Base-by-base conservation (phyloP, 2,113 vertebrate genomes). In the Gallinago undulata region DNA sequence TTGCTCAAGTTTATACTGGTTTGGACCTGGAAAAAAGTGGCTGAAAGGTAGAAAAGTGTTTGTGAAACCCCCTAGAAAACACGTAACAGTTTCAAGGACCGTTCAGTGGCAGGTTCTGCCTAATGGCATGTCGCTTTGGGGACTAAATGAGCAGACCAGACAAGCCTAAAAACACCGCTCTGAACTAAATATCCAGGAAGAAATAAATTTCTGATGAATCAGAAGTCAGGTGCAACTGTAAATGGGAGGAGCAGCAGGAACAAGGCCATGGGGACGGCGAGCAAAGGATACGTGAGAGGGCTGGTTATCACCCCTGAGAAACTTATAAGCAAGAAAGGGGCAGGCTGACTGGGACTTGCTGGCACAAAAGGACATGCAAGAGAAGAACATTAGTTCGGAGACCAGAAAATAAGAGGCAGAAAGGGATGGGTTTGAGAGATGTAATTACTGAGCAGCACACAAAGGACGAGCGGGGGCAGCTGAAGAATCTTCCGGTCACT, bases 281-380 rank as follows among this genome's bases (percentile, higher is more conserved):
- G 59, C 3, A 4, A 77, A 50, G 82, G 88, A 43, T 19, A 37
- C 0, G 2, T 1, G 6, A 70, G 11, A 82, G 39, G 67, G 48
- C 63, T 68, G 67, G 31, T 45, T 24, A 30, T 41, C 72, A 28
- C 5, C 7, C 0, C 35, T 7, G 28, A 33, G 69, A 45, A 55
- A 67, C 59, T 19, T 8, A 53, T 1, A 6, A 73, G 17, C 11
- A 27, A 27, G n/a, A n/a, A 39, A 0, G 3, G 27, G 35, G 63
- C 23, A 77, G 50, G 75, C 27, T 5, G 41, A 31, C 14, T 9
- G 7, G 24, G 66, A 43, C 18, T 19, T 19, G 48, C 41, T 28
- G 33, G 78, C 51, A 75, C 60, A 63, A 60, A 83, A 64, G 76
- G 89, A 33, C 35, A 10, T 5, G 31, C 41, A 57, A 30, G 41